Evolutionary conservation across 1,140 invertebrate genomes (phyloP).

Genomic region (Calliphora vicina): DNA sequence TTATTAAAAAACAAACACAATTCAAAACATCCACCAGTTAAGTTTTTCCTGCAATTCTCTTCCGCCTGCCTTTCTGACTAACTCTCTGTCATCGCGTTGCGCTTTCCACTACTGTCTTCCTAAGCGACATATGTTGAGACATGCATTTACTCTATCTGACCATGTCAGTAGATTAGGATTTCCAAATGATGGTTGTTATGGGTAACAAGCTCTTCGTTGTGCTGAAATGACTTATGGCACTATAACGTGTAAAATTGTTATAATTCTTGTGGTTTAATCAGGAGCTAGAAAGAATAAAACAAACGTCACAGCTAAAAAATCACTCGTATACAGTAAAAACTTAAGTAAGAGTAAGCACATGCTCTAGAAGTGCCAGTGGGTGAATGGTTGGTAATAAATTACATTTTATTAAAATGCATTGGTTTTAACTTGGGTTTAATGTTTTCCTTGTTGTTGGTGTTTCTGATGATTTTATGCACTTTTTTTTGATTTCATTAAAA

Average conservation of each 20-base stretch:
- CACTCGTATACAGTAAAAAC: neutral
- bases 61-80: neutral
- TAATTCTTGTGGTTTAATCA: conserved; percentile 58
- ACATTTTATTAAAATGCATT: conserved; percentile 38
- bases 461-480: neutral
- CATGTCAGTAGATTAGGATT: conserved; percentile 6
- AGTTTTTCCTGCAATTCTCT: neutral
- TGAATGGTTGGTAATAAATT: conserved; percentile 39
- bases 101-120: neutral
- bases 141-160: conserved; percentile 27
- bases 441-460: neutral
- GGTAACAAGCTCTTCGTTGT: neutral
- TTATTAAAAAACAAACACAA: no score
- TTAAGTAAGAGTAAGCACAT: neutral
- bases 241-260: conserved; percentile 61
- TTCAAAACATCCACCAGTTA: no score
- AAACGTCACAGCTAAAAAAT: neutral
- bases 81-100: no score
- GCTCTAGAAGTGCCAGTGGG: no score
- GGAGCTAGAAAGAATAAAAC: neutral
- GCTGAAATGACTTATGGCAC: conserved; percentile 56
- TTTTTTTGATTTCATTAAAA: neutral
- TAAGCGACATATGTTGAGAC: conserved; percentile 55
- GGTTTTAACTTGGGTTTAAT: neutral
- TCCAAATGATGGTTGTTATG: neutral